phyloP scores from a whole-genome alignment of 2,113 vertebrate genomes.

The Tenrec ecaudatus region DNA sequence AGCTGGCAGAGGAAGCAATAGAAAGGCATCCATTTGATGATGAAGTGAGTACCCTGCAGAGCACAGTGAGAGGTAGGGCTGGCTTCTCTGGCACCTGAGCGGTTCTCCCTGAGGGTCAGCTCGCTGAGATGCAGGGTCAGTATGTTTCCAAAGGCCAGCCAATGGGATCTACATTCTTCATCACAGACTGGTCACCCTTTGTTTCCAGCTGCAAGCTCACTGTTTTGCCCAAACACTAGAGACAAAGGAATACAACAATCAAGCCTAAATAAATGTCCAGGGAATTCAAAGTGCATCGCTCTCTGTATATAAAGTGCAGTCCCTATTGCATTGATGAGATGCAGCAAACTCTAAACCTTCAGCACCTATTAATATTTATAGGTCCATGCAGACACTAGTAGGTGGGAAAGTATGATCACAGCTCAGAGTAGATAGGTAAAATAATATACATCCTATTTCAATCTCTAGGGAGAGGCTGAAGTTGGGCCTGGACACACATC shows the following conservation, averaged over 20 bases:
- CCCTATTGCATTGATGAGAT: conserved; percentile 12
- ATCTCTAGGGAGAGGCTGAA: conserved; percentile 16
- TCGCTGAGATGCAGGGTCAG: background rate
- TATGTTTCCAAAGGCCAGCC: background rate
- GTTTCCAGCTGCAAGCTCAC: background rate
- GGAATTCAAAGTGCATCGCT: conserved; percentile 36
- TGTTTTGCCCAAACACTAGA: background rate
- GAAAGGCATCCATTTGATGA: too few relatives aligned
- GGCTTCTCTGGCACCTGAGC: too few relatives aligned
- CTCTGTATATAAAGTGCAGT: background rate
- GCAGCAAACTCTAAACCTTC: conserved; percentile 12
- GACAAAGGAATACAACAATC: conserved; percentile 39
- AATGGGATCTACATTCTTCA: background rate
- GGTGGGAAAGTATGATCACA: background rate
- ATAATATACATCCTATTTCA: conserved; percentile 45
- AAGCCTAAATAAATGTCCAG: conserved; percentile 45
- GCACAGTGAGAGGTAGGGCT: too few relatives aligned
- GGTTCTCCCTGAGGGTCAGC: too few relatives aligned
- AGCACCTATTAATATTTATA: conserved; percentile 51
- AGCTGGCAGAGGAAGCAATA: too few relatives aligned
- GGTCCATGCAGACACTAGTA: conserved; percentile 14
- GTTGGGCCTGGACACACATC: background rate
- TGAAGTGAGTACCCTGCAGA: too few relatives aligned
- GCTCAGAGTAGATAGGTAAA: conserved; percentile 56
- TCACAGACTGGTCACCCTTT: background rate